Base-by-base conservation (phyloP, 1,140 invertebrate genomes). In the Hestina assimilis region DNA sequence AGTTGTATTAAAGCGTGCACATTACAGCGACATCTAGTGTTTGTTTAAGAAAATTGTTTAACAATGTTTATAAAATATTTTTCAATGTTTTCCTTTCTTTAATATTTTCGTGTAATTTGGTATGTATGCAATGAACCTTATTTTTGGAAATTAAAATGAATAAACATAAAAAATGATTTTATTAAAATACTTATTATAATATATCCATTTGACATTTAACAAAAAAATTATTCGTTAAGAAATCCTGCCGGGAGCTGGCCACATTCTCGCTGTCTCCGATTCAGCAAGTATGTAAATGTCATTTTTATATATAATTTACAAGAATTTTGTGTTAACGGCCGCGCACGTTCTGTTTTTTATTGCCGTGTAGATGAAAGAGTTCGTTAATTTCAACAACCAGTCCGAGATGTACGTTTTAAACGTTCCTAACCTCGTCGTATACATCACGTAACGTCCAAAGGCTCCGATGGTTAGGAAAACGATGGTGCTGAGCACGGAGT, bases 401-500 rank as follows among this genome's bases (percentile, higher is more conserved):
- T 54, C n/a, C 63, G 55, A 55, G 35, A 84, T 87, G 84, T 63
- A 21, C 54, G 31, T 61, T 52, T 67, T 66, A 54, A 60, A 46
- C 56, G 57, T 40, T 58, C 67, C 79, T 88, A 88, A 88, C 85
- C 85, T 87, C 68, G 63, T 66, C 52, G 59, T 63, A 58, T 61
- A 65, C 59, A 69, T 86, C 82, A 87, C 83, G 84, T 87, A 87
- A 87, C 79, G 63, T 71, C 66, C 64, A 60, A 53, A 66, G 72
- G 68, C 72, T 70, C 71, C 66, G 75, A 87, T 88, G 83, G 83
- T 88, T 75, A 86, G 75, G 72, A 79, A 66, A 69, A 84, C 72
- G 71, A 93, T 93, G 92, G 92, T 93, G 69, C 89, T 97, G 85
- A 96, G 93, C 87, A 96, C 95, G 80, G 96, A 97, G 91, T 97